These are phyloP conservation scores for Archivesica marissinica DNA, from an alignment of 1,140 invertebrate species.

Conservation along the genomic window DNA sequence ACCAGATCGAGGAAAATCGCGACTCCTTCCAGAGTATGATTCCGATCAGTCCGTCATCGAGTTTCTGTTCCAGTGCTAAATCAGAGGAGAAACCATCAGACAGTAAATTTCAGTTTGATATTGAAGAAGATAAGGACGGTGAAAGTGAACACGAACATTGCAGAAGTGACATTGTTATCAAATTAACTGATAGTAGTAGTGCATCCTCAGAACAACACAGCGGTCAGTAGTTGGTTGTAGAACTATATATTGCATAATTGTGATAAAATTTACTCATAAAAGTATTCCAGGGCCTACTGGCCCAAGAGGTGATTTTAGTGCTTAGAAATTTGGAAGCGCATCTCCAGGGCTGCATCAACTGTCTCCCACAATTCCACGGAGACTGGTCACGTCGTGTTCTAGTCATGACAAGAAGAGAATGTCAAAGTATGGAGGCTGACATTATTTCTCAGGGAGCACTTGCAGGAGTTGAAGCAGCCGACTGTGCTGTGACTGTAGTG, in stretches of 20 bases:
- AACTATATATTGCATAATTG: not conserved
- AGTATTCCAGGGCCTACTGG: slow-evolving; percentile 24
- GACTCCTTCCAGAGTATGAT: slow-evolving; percentile 95
- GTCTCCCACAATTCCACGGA: slow-evolving; percentile 16
- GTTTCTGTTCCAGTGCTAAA: slow-evolving; percentile 75
- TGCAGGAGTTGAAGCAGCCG: not conserved
- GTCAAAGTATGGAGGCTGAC: slow-evolving; percentile 38
- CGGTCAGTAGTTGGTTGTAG: slow-evolving; percentile 29
- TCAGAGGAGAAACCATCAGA: slow-evolving; percentile 79
- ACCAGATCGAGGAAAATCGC: slow-evolving; percentile 98
- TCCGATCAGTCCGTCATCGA: slow-evolving; percentile 85
- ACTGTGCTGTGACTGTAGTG: not conserved
- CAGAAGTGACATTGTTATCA: slow-evolving; percentile 34
- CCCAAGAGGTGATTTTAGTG: slow-evolving; percentile 8
- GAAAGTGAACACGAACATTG: not conserved
- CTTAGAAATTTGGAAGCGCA: not conserved
- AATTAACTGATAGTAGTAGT: slow-evolving; percentile 20
- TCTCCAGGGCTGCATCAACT: not conserved
- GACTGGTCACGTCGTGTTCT: slow-evolving; percentile 12
- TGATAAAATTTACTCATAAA: slow-evolving; percentile 23
- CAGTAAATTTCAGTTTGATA: slow-evolving; percentile 77
- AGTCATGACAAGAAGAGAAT: slow-evolving; percentile 1
- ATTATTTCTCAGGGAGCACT: slow-evolving; percentile 54
- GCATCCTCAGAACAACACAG: slow-evolving; percentile 10
- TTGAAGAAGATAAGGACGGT: slow-evolving; percentile 75